Evolutionary conservation across 2,113 vertebrate species (phyloP).

Genomic region (Hemicordylus capensis): DNA sequence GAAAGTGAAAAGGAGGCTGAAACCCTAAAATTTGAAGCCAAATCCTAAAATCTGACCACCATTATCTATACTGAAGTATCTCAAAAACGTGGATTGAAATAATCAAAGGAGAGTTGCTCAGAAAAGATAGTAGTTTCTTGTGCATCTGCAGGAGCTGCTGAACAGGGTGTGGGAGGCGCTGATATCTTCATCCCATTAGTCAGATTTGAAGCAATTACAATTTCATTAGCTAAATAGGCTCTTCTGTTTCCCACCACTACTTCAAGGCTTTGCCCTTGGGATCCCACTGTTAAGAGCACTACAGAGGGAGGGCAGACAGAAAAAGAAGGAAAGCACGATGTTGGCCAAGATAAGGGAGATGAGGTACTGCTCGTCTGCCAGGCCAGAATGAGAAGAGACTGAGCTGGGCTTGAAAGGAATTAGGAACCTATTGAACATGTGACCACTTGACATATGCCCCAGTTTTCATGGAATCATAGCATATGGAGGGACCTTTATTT

Average conservation of each 20-base stretch:
- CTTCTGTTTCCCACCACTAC: constrained; percentile 26
- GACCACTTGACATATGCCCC: no score
- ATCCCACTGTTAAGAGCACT: constrained; percentile 47
- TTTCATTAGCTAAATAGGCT: constrained; percentile 74
- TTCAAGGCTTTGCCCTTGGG: constrained; percentile 48
- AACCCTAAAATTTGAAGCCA: background rate
- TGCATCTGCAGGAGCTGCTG: background rate
- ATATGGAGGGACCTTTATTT: background rate
- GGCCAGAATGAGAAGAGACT: background rate
- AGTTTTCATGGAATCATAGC: background rate
- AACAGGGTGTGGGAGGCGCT: constrained; percentile 34
- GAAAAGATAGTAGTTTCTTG: no score
- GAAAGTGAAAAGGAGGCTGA: background rate
- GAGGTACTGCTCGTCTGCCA: background rate
- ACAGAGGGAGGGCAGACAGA: constrained; percentile 31
- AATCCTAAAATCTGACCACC: background rate
- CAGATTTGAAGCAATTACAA: constrained; percentile 69
- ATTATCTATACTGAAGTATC: background rate
- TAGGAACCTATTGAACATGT: background rate
- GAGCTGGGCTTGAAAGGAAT: background rate
- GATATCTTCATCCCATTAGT: constrained; percentile 69
- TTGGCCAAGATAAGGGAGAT: background rate
- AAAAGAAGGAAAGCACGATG: background rate
- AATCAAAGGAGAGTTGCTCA: no score
- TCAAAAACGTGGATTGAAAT: no score